Base-by-base conservation (phyloP, 2,888 invertebrate species). In the Bellardia pandia region DNA sequence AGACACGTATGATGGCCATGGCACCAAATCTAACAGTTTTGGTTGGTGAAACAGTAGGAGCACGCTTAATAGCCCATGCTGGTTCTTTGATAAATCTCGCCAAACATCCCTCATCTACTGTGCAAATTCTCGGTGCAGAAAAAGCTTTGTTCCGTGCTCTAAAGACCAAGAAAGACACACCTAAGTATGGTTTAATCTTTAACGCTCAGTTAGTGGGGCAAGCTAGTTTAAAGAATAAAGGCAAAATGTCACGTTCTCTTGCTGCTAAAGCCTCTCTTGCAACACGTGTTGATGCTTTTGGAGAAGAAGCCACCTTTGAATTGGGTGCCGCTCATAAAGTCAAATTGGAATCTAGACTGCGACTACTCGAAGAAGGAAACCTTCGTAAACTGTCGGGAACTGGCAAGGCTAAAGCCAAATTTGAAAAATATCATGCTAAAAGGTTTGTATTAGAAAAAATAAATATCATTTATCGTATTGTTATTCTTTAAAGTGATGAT, bases 141-240 rank as follows among this genome's bases (percentile, higher is more conserved):
- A 99, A 99, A 92, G 99, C 99, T 0, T 94, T 99, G 13, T 99
- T 99, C 94, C 95, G 99, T 89, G 99, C 99, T 0, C 94, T 99
- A 23, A 99, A 99, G 94, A 98, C 99, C 0, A 98, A 98, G 92
- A 98, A 98, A 92, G 98, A 99, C 92, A 99, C 99, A 0, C 99
- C 99, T 0, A 99, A 99, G 92, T 99, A 99, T 93, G 99, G 99
- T 94, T 94, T 99, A 60, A 98, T 99, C 88, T 99, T 99, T 93
- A 99, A 99, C 93, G 97, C 99, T 0, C 97, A 97, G 91, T 94
- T 99, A 23, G 97, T 99, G 8, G 98, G 98, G 0, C 98, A 98
- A 92, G 95, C 97, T 1, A 97, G 97, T 91, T 95, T 96, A 0
- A 98, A 97, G 93, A 96, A 98, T 90, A 99, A 99, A 93, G 99